These are phyloP conservation scores for Caenorhabditis macrosperma DNA, from an alignment of 2,888 invertebrate genomes.

Conservation along the genomic window DNA sequence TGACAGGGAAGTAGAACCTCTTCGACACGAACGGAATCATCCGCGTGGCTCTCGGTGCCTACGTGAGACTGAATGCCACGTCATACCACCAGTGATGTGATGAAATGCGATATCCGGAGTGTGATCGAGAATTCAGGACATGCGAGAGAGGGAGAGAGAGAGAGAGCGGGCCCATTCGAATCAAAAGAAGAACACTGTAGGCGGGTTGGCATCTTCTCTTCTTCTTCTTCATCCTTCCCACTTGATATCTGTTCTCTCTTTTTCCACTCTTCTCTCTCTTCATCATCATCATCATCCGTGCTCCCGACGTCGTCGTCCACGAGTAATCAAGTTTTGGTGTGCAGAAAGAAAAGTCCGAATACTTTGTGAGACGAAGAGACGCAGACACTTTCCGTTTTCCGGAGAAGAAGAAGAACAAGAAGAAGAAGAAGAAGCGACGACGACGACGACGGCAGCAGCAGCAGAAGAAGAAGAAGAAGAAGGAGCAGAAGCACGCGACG, in stretches of 20 bases:
- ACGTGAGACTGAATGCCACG: conserved; percentile 39
- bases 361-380: conserved; percentile 47
- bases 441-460: too few relatives aligned
- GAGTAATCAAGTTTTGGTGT: conserved; percentile 57
- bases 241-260: conserved; percentile 31
- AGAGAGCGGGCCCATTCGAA: too few relatives aligned
- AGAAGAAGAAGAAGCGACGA: conserved; percentile 39
- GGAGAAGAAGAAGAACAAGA: conserved; percentile 25
- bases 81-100: conserved; percentile 42
- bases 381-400: conserved; percentile 43
- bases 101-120: conserved; percentile 43
- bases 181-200: too few relatives aligned
- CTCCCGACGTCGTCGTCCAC: conserved; percentile 45
- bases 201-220: not conserved
- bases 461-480: conserved; percentile 16
- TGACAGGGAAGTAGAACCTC: too few relatives aligned
- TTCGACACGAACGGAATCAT: too few relatives aligned
- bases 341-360: conserved; percentile 27
- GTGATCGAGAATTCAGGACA: conserved; percentile 54
- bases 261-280: conserved; percentile 33
- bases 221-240: not conserved
- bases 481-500: conserved; percentile 6
- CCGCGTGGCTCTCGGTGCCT: not conserved
- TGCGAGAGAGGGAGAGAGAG: too few relatives aligned
- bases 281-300: conserved; percentile 56